phyloP scores from a whole-genome alignment of 2,113 vertebrate genomes.

The Tringa solitaria region DNA sequence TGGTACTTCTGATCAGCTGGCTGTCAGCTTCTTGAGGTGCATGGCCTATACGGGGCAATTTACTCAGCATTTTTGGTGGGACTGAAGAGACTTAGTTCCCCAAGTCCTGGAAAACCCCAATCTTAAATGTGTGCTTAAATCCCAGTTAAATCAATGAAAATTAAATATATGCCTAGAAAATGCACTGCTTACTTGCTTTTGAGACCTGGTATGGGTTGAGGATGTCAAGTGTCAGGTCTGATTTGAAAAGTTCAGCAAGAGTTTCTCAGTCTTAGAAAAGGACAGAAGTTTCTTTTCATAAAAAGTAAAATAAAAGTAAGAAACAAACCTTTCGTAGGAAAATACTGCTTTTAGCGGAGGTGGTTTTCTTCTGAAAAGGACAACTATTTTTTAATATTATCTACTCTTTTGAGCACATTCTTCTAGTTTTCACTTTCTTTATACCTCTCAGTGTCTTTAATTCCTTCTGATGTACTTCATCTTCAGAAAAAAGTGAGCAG shows the following conservation, averaged over 20 bases:
- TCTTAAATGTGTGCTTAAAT: not conserved
- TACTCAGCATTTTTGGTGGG: not conserved
- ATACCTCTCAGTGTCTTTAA: not conserved
- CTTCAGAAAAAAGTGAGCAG: not conserved
- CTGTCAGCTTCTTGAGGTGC: not conserved
- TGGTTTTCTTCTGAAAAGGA: not conserved
- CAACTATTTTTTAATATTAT: not conserved
- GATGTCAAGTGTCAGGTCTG: not conserved
- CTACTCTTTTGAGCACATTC: not conserved
- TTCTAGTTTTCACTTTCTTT: not conserved
- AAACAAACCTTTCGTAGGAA: not conserved
- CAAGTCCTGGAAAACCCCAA: not conserved
- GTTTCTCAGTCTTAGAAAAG: not conserved
- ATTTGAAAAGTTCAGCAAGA: not conserved
- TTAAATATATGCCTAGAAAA: not conserved
- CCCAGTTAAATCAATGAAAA: not conserved
- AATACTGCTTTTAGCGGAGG: not conserved
- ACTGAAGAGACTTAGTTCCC: not conserved
- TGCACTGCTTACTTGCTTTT: not conserved
- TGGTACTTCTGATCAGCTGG: not conserved
- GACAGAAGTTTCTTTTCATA: not conserved
- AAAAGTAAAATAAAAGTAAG: not conserved
- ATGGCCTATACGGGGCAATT: accelerated
- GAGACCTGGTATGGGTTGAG: not conserved
- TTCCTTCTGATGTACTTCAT: not conserved